phyloP scores from a whole-genome alignment of 2,113 vertebrate genomes.

The Geococcyx californianus region DNA sequence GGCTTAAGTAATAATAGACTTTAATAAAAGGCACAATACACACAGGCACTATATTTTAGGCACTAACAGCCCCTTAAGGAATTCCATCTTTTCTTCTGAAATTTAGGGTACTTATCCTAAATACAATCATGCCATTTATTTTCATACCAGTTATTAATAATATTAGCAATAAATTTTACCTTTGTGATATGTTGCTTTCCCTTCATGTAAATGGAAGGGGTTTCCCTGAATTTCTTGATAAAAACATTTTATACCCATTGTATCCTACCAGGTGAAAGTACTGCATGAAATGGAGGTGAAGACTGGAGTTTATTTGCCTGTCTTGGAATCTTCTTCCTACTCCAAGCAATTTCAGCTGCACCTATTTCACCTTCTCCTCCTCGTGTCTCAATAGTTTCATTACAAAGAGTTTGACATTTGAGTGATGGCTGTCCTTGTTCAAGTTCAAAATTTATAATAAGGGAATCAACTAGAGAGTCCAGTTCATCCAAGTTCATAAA shows the following conservation, averaged over 20 bases:
- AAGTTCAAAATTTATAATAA: constrained; percentile 68
- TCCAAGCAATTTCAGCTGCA: background rate
- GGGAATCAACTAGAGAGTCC: constrained; percentile 73
- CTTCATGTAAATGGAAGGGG: background rate
- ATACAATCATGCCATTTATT: background rate
- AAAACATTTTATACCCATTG: constrained; percentile 83
- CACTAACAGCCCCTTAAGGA: background rate
- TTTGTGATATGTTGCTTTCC: background rate
- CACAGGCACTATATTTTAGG: background rate
- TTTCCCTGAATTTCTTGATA: background rate
- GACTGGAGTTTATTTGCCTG: constrained; percentile 16
- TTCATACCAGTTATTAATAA: background rate
- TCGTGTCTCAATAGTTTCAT: background rate
- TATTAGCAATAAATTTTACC: background rate
- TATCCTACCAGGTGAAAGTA: constrained; percentile 42
- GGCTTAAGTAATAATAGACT: background rate
- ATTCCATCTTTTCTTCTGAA: background rate
- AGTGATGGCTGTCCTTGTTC: background rate
- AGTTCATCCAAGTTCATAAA: constrained; percentile 64
- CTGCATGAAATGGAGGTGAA: background rate
- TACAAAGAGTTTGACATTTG: background rate
- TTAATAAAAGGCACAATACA: background rate
- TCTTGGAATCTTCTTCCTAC: constrained; percentile 59
- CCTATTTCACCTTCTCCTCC: background rate
- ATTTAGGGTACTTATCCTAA: background rate